phyloP scores from a whole-genome alignment of 2,113 vertebrate species.

The Pseudorectes ferrugineus region DNA sequence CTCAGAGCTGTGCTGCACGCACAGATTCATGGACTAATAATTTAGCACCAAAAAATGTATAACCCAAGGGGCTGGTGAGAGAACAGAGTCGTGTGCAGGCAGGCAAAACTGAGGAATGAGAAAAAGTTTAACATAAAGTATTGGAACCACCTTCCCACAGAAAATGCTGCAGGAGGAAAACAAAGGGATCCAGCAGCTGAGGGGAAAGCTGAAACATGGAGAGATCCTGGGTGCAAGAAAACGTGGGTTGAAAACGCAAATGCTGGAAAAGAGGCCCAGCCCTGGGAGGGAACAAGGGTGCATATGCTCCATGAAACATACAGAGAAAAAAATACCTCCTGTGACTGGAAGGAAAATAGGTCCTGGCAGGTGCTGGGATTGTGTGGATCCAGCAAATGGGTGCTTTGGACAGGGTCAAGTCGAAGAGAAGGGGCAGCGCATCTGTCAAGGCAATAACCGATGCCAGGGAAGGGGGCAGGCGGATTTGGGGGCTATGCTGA shows the following conservation, averaged over 20 bases:
- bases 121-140: background rate
- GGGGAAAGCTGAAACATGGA: background rate
- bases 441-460: background rate
- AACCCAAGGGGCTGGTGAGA: background rate
- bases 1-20: background rate
- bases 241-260: accelerated
- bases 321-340: background rate
- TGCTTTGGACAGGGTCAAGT: background rate
- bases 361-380: background rate
- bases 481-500: background rate
- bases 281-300: background rate
- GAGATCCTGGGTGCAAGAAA: background rate
- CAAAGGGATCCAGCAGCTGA: background rate
- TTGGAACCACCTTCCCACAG: background rate
- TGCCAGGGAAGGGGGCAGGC: background rate
- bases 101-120: background rate
- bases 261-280: background rate
- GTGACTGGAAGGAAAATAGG: background rate
- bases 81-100: background rate
- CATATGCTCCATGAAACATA: background rate
- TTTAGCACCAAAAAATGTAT: background rate
- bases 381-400: background rate
- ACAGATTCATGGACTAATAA: background rate
- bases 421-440: accelerated
- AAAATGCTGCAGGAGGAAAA: background rate